Percentiles rank a stretch among this genome's conserved stretches.
Conservation (phyloP, 2,888 invertebrate genomes). For the Eupithecia inturbata region DNA sequence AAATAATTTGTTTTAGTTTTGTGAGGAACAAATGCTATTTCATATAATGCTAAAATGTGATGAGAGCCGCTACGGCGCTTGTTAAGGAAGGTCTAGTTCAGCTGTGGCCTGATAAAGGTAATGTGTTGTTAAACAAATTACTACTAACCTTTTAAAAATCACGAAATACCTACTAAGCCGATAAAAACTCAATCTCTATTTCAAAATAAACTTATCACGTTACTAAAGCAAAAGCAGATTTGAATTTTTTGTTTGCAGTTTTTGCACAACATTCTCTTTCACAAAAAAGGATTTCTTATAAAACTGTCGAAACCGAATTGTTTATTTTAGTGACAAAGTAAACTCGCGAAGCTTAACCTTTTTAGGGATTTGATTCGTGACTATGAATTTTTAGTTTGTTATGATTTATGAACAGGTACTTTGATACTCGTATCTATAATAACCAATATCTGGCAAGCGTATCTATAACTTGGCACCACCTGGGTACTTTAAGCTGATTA, state of each 20-base stretch:
- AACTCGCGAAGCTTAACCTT: slow-evolving; percentile 58
- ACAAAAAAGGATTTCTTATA: slow-evolving; percentile 63
- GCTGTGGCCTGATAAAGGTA: background rate
- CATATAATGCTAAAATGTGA: background rate
- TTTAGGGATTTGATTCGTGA: slow-evolving; percentile 54
- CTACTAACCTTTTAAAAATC: slow-evolving; percentile 3
- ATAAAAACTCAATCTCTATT: slow-evolving; percentile 66
- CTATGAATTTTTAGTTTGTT: slow-evolving; percentile 49
- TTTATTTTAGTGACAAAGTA: slow-evolving; percentile 75
- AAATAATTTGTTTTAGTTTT: background rate
- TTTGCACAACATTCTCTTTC: slow-evolving; percentile 71
- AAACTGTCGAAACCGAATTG: slow-evolving; percentile 64
- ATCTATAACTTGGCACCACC: background rate
- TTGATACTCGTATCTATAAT: background rate
- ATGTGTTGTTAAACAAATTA: background rate
- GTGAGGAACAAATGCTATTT: background rate
- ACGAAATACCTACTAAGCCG: slow-evolving; percentile 51
- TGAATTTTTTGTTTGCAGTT: slow-evolving; percentile 70
- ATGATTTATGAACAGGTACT: slow-evolving; percentile 27
- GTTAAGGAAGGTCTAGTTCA: background rate
- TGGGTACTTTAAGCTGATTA: background rate
- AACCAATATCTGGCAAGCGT: background rate
- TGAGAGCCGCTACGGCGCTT: background rate
- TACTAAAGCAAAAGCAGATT: slow-evolving; percentile 65
- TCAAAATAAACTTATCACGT: slow-evolving; percentile 81